phyloP scores from a whole-genome alignment of 2,888 invertebrate genomes.

The Orchesellides sinensis region DNA sequence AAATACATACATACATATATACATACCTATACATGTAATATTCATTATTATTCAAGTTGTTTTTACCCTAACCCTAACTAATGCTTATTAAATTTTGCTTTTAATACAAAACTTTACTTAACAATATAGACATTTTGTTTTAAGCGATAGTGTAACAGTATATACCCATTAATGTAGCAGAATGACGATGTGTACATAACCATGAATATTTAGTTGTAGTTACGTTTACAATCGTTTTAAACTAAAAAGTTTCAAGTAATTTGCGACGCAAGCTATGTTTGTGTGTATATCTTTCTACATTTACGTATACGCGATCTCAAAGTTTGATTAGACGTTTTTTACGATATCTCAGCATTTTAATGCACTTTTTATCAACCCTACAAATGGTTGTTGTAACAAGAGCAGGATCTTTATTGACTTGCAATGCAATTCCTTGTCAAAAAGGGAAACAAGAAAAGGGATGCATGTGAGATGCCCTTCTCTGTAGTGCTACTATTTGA shows the following conservation, averaged over 20 bases:
- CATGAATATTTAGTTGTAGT: too few relatives aligned
- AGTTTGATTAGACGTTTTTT: too few relatives aligned
- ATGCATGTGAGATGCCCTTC: slow-evolving; percentile 18
- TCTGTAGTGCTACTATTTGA: too few relatives aligned
- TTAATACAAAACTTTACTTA: not conserved
- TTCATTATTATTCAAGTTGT: slow-evolving; percentile 16
- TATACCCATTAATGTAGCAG: too few relatives aligned
- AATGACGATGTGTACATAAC: too few relatives aligned
- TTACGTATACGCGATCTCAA: too few relatives aligned
- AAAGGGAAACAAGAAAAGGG: slow-evolving; percentile 11
- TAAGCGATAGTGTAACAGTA: not conserved
- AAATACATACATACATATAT: too few relatives aligned
- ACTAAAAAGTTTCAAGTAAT: not conserved
- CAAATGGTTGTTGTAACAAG: not conserved
- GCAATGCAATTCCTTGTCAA: slow-evolving; percentile 10
- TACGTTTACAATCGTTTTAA: too few relatives aligned
- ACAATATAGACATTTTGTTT: not conserved
- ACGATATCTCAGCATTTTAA: too few relatives aligned
- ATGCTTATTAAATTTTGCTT: not conserved
- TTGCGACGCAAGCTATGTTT: too few relatives aligned
- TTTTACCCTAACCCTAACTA: not conserved
- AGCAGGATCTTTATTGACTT: slow-evolving; percentile 8
- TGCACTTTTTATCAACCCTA: slow-evolving; percentile 6
- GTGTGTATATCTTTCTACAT: too few relatives aligned
- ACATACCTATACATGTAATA: too few relatives aligned